Evolutionary conservation across 2,797 vertebrate genomes (phyloP), one percentile per base, ranked within the genome.

Genomic region (Sebastes elongatus): DNA sequence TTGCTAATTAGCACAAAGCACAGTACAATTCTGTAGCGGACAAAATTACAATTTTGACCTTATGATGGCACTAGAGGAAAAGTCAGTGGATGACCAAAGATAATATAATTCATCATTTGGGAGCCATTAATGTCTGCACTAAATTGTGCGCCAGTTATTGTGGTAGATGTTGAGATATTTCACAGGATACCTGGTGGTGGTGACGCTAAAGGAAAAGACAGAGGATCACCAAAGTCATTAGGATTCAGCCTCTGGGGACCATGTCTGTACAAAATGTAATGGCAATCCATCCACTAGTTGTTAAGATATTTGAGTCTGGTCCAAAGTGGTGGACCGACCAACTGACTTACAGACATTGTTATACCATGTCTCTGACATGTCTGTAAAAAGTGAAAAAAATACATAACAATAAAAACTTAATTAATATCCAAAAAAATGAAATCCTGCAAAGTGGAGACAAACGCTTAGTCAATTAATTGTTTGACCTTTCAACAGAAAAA

Each of bases 191-290:
- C 6, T 46, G 42, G 6, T 46, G 42, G 16, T 46, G 42, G 16
- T 0, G 42, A 0, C 16, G 6, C 42, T 18, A 18, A 7, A 46
- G 16, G 42, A 46, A 46, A 46, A 46, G 42, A 0, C 16, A 46
- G 23, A 57, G 55, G 6, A 57, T 27, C 55, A 27, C 55, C 55
- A 25, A 7, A 2, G 23, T 57, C 38, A 10, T 22, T 23, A 23
- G 16, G 6, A 46, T 46, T 46, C 42, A 46, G 0, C 42, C 42
- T 46, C 16, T 46, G 42, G n/a, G 35, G 27, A 33, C 8, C 23
- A 13, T 11, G 33, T 22, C 11, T 25, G 7, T 14, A 6, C 16
- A 18, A 18, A 59, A 32, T 3, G 0, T 5, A 7, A 3, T 10
- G n/a, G 13, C n/a, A 33, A 22, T 32, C 27, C 6, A 46, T 65